Conservation (phyloP, 2,113 vertebrate genomes). For the Anarhynchus alexandrinus region DNA sequence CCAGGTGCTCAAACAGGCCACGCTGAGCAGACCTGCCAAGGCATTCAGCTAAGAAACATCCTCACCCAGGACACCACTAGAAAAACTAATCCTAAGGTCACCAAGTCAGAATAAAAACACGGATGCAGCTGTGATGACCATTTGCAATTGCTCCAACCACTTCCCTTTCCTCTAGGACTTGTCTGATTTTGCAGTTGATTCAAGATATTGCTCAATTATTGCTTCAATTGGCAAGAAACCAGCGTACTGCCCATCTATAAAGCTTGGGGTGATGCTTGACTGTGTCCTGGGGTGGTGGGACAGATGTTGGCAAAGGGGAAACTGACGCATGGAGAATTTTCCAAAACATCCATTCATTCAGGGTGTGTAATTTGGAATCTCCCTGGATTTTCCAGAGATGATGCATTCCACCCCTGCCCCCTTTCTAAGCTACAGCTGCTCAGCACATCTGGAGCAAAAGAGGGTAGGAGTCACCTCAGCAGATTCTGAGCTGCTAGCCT, state of each 20-base stretch:
- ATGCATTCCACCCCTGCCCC: background rate
- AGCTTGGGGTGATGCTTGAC: background rate
- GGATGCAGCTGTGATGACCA: conserved; percentile 29
- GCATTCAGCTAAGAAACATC: background rate
- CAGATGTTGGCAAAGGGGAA: background rate
- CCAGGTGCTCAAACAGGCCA: background rate
- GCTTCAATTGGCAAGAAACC: background rate
- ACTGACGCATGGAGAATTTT: background rate
- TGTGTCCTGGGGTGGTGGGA: background rate
- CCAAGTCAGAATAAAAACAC: background rate
- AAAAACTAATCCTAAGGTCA: background rate
- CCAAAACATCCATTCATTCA: background rate
- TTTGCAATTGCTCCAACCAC: background rate
- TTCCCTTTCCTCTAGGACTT: background rate
- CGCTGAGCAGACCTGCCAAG: background rate
- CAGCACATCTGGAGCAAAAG: background rate
- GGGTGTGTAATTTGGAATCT: background rate
- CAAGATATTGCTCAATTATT: background rate
- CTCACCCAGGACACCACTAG: background rate
- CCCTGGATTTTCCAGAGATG: conserved; percentile 27
- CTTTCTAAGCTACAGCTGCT: conserved; percentile 1
- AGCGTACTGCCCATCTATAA: background rate
- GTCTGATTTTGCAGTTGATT: background rate
- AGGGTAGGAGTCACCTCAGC: background rate
- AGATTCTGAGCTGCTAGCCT: background rate